Base-by-base conservation (phyloP, 1,140 invertebrate species). In the Psix sp. region DNA sequence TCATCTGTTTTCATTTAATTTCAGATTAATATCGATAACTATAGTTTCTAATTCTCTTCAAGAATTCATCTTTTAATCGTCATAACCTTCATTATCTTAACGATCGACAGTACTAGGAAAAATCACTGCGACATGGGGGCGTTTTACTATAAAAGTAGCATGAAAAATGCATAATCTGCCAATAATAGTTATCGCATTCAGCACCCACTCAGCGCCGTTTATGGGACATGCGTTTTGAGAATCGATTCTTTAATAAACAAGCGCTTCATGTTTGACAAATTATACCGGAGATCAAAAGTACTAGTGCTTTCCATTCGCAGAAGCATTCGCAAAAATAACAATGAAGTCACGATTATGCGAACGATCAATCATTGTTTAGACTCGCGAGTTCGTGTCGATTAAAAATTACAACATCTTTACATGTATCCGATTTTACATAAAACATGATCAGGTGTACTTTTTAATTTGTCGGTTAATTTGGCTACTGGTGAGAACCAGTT, bases 171-270 rank as follows among this genome's bases (percentile, higher is more conserved):
- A 65, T 59, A 56, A 63, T 63, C 17, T 39, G 59, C 35, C 59
- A 65, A 72, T 72, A 72, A 72, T 72, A 73, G 70, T 66, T 56
- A 66, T 73, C 24, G 13, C 62, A 74, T 62, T 62, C 45, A 11
- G n/a, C 71, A 35, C 70, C 70, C 54, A 73, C 70, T 52, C 13
- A 14, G 9, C 33, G 35, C 51, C 42, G 11, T 33, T 54, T 54
- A 48, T 17, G 31, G 54, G 10, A 29, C 46, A 54, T 48, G 24
- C n/a, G 54, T 46, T 60, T 46, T 39, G 29, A 66, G 54, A 42
- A 35, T 16, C 54, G 33, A 18, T 48, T 49, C 36, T 54, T 62
- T 51, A 59, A 66, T 66, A 59, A 65, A 66, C 52, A 73, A 21
- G 24, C 24, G 35, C 35, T 26, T 49, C 39, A 13, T 62, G 40